A percentile compares a stretch with the other conserved stretches of the same genome.
Conservation (phyloP, 2,888 invertebrate species). For the Linnaemya tessellans region DNA sequence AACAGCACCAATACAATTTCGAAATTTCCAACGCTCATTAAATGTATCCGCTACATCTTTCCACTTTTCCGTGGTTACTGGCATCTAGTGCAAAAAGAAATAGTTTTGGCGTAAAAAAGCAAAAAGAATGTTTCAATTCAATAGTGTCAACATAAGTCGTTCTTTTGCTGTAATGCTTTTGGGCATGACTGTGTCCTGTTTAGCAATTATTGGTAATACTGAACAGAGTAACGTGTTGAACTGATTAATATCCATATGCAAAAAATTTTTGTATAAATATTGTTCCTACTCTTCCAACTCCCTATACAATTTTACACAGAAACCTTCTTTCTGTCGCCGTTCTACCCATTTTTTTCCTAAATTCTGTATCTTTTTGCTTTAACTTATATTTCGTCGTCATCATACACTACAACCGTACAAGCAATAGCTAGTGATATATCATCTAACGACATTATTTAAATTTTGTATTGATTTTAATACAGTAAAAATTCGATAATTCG, state of each 20-base stretch:
- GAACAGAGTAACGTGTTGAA: conserved; percentile 8
- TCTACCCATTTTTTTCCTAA: conserved; percentile 5
- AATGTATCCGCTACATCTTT: too few species aligned
- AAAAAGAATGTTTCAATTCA: too few species aligned
- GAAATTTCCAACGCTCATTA: too few species aligned
- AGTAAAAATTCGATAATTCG: too few species aligned
- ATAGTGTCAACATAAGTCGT: not conserved
- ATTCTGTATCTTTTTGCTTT: too few species aligned
- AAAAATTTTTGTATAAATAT: conserved; percentile 3
- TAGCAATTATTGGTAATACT: not conserved
- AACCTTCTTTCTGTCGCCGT: not conserved
- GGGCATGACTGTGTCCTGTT: not conserved
- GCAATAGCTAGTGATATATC: not conserved
- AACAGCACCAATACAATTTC: too few species aligned
- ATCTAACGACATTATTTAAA: not conserved
- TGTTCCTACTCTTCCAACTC: not conserved
- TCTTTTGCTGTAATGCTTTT: not conserved
- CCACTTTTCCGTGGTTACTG: too few species aligned
- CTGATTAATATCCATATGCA: conserved; percentile 9
- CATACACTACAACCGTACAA: not conserved
- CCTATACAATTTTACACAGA: conserved; percentile 3
- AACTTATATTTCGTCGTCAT: too few species aligned
- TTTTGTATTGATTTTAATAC: not conserved
- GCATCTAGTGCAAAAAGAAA: too few species aligned
- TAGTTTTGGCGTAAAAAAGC: too few species aligned